Evolutionary conservation across 2,113 vertebrate species (phyloP).

Genomic region (Prionailurus bengalensis): DNA sequence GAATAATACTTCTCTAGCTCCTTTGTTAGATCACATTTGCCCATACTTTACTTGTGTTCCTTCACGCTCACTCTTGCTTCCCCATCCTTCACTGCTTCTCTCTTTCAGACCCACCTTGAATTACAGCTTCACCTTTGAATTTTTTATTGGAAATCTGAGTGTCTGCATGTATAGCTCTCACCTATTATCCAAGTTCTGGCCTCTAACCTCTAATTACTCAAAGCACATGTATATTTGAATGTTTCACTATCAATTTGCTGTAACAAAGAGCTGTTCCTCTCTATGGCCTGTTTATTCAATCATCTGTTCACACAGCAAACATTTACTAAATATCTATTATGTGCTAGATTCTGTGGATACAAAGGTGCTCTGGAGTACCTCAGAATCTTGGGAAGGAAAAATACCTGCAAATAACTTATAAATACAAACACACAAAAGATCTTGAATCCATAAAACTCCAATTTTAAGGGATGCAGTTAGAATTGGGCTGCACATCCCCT

Average conservation of each 20-base stretch:
- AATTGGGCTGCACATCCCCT: neutral
- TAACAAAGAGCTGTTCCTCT: neutral
- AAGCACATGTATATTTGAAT: neutral
- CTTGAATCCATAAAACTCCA: neutral
- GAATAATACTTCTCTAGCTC: neutral
- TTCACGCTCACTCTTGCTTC: neutral
- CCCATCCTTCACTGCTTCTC: neutral
- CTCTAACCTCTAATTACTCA: slow-evolving; percentile 20
- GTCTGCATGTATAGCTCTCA: neutral
- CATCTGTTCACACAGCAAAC: neutral
- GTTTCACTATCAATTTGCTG: neutral
- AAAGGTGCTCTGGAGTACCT: neutral
- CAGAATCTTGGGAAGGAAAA: slow-evolving; percentile 7
- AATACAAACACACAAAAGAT: slow-evolving; percentile 2
- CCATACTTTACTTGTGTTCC: neutral
- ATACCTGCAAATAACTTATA: neutral
- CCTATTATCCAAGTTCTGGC: neutral
- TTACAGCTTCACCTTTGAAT: neutral
- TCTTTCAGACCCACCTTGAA: neutral
- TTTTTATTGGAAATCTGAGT: neutral
- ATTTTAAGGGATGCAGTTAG: neutral
- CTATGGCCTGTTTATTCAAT: neutral
- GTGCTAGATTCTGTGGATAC: neutral
- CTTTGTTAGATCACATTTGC: neutral
- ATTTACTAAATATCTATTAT: neutral